Evolutionary conservation across 92 coral and sea anemone species (phyloP), one percentile per base, ranked within the genome.

Genomic region (Metridium senile): DNA sequence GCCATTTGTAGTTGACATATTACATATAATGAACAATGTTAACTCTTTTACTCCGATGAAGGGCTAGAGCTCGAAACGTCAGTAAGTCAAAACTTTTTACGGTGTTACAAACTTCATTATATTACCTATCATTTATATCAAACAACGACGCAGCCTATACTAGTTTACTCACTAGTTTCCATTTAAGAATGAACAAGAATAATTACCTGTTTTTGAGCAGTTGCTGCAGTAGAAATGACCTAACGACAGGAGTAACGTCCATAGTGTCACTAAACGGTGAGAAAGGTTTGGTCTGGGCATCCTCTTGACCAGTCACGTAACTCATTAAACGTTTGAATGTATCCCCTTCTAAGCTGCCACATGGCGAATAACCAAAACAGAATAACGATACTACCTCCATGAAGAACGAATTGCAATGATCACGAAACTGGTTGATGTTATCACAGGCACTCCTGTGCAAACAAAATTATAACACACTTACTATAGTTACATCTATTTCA

Each of bases 341-440:
- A 1, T 79, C 83, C 9, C 61, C 45, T 62, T 84, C 72, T 58
- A 83, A 34, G 26, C 56, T 67, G 0, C 74, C 58, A 43, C 46
- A 72, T 31, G 81, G 74, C 29, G 79, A 67, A 25, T 91, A 92
- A 9, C 91, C 93, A 82, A 88, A 91, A 59, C 93, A 91, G 63
- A 85, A 85, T 43, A 91, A 62, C 1, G 97, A 77, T 10, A 91
- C 97, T 30, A 91, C 87, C 67, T 90, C 95, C 95, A 90, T 90
- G 73, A 90, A 90, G 76, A 87, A 90, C 63, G 89, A 89, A 69
- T 87, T 90, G 54, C 95, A 90, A 7, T 83, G 92, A 25, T 72
- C 62, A 25, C 89, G 89, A 23, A 81, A 81, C 27, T 65, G 70
- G 23, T 74, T 72, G 31, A 68, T 35, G 6, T 33, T 31, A 11